Base-by-base conservation (phyloP, 2,797 vertebrate species). In the Mormyrops attenuatus region DNA sequence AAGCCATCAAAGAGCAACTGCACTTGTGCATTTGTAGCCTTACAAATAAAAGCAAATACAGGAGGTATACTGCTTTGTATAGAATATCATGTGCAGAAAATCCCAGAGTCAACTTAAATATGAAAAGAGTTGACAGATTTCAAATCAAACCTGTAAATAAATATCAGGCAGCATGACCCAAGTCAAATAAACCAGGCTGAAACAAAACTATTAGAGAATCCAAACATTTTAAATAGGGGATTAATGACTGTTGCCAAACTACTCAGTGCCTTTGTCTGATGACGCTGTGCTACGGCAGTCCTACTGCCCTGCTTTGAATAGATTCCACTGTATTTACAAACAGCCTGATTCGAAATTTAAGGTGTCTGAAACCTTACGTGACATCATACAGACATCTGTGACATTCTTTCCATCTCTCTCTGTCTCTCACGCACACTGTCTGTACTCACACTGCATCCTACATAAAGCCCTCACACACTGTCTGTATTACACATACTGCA, bases 301-400 rank as follows among this genome's bases (percentile, higher is more conserved):
- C n/a, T 22, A 63, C 57, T 63, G 60, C 22, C 3, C 57, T 30
- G 63, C 38, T 49, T 49, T 88, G 9, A 73, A 88, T 66, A 90
- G 88, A n/a, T 26, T 47, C 8, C 22, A 84, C 38, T 3, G 3
- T 84, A 85, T 85, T 85, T 85, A 22, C 88, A 87, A 17, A 82
- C 38, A n/a, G 1, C 82, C 38, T 50, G 17, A 50, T 49, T 77
- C 69, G 7, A 15, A 20, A 30, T 38, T 50, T 38, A 50, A 88
- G 8, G 11, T 73, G 30, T 77, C 47, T 8, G 2, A 60, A 55
- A 41, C 7, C 88, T 66, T 82, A 82, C 50, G 7, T 41, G 38
- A 53, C 47, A 91, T 92, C 89, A 91, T 85, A 89, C 55, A 92
- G 93, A 93, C 86, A 95, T 93, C 93, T 73, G 11, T 15, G 30